Base-by-base conservation (phyloP, 1,140 invertebrate genomes). In the Leucophenga varia region DNA sequence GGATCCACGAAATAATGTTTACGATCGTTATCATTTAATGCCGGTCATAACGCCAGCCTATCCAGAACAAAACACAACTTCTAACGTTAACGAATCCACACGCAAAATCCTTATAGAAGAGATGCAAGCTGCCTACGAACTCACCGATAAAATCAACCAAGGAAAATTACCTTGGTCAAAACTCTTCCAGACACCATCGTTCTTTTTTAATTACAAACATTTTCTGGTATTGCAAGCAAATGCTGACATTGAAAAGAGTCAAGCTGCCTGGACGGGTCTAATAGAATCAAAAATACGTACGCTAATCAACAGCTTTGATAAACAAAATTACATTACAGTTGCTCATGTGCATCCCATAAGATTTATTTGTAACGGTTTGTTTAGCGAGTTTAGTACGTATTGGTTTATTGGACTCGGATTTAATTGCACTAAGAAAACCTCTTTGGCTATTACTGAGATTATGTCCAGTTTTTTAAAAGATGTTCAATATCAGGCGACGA, bases 11-110 rank as follows among this genome's bases (percentile, higher is more conserved):
- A 83, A 93, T 17, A 96, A 95, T 75, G 79, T 92, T 19, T 79
- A 86, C 18, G 95, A 97, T 76, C 80, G 93, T 34, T 97, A 89
- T 79, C 97, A 99, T 79, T 76, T 98, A 46, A 99, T 99, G 97
- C 97, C 97, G 1, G 99, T 99, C 53, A 99, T 99, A 47, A 99
- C 97, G 1, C 97, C 97, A 3, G 95, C 95, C 3, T 99, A 98
- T 80, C 97, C 97, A 6, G 95, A 99, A 77, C 97, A 99, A 79
- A 99, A 99, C 80, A 98, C 95, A 2, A 99, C 97, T 6, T 99
- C 96, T 72, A 99, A 99, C 69, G 97, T 98, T 2, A 96, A 94
- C 0, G 82, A 84, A 12, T 97, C 95, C 2, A 98, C 95, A 0
- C 79, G 90, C 60, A 87, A 88, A 9, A 89, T 41, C 86, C 88